A percentile compares a stretch with the other conserved stretches of the same genome.
These are phyloP conservation scores for Epinephelus fuscoguttatus DNA, from an alignment of 2,113 vertebrate species.

Conservation along the genomic window DNA sequence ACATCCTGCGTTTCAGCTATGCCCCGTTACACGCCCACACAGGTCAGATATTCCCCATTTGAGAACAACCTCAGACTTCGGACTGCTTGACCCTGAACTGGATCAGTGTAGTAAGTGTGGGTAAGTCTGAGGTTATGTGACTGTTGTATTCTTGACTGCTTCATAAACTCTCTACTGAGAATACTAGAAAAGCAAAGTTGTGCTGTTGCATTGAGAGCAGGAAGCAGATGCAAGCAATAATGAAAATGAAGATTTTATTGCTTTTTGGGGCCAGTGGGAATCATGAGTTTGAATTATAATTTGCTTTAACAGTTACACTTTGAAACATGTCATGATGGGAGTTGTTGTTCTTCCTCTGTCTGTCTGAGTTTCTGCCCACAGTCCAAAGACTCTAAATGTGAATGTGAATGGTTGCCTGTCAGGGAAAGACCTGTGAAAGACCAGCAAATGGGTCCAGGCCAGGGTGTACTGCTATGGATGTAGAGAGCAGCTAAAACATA, in stretches of 20 bases:
- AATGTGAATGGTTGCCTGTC: neutral
- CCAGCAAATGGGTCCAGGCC: neutral
- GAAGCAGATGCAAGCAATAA: neutral
- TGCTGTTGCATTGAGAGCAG: neutral
- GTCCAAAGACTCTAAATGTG: neutral
- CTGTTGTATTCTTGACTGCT: neutral
- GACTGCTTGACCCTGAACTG: constrained; percentile 1
- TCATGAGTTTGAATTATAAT: neutral
- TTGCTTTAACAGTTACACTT: neutral
- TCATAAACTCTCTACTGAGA: neutral
- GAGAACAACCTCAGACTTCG: constrained; percentile 2
- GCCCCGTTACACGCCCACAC: constrained; percentile 9
- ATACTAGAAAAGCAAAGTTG: neutral
- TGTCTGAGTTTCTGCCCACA: neutral
- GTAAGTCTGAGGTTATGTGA: neutral
- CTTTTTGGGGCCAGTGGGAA: neutral
- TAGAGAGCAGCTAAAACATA: too few relatives aligned
- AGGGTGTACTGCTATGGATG: too few relatives aligned
- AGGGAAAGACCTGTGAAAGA: too few relatives aligned
- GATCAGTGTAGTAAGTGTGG: neutral
- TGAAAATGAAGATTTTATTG: neutral
- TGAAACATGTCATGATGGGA: neutral
- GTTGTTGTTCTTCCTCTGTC: neutral
- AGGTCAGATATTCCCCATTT: constrained; percentile 19
- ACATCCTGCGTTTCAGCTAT: constrained; percentile 19